Conservation (phyloP, 2,113 vertebrate genomes). For the Pelecanoides urinatrix region DNA sequence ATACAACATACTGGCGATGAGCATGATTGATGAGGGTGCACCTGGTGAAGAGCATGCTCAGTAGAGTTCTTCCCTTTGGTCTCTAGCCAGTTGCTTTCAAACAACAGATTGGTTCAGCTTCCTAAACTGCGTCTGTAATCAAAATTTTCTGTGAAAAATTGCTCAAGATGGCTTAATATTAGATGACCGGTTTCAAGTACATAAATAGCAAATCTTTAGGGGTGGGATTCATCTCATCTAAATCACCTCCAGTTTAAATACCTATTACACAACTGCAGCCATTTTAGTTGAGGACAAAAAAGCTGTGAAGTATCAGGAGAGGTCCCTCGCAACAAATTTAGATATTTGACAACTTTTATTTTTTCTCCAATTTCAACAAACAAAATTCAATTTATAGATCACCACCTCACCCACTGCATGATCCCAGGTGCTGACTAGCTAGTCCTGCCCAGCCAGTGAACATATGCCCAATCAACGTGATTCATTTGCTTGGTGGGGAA, state of each 20-base stretch:
- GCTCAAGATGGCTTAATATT: neutral
- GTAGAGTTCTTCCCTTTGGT: neutral
- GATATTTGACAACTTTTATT: neutral
- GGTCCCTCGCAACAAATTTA: neutral
- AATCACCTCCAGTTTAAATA: neutral
- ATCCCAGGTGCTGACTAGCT: neutral
- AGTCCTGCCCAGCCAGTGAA: neutral
- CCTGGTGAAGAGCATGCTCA: neutral
- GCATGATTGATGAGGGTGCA: neutral
- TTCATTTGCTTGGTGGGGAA: neutral
- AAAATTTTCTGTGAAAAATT: neutral
- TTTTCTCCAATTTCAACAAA: neutral
- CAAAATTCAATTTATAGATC: neutral
- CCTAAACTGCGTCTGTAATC: neutral
- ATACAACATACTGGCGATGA: neutral
- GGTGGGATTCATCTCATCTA: neutral
- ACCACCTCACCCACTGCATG: neutral
- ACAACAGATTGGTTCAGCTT: neutral
- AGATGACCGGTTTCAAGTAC: neutral
- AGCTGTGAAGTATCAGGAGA: neutral
- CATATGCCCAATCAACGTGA: neutral
- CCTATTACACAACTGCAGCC: neutral
- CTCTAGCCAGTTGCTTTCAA: neutral
- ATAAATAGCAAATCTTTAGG: neutral
- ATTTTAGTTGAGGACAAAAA: neutral